phyloP scores from a whole-genome alignment of 2,113 vertebrate genomes.

The Donacobius atricapilla region DNA sequence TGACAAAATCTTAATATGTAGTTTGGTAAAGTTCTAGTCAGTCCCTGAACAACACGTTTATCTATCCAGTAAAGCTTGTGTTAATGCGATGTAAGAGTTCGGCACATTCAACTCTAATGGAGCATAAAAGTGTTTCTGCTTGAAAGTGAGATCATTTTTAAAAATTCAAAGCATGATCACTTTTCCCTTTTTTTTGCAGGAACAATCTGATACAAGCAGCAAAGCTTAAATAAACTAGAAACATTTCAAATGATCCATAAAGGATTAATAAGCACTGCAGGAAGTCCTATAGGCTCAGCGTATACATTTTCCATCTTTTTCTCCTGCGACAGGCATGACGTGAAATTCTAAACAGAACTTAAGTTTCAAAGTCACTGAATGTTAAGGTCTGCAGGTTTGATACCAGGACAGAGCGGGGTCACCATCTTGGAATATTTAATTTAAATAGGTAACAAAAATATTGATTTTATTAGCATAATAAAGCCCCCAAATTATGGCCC shows the following conservation, averaged over 20 bases:
- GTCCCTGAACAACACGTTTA: constrained; percentile 76
- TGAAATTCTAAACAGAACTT: constrained; percentile 80
- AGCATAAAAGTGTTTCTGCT: constrained; percentile 86
- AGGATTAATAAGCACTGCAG: constrained; percentile 85
- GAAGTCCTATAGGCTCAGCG: constrained; percentile 82
- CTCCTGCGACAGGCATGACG: constrained; percentile 73
- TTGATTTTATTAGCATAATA: constrained; percentile 64
- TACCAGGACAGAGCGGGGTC: constrained; percentile 45
- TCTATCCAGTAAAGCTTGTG: constrained; percentile 81
- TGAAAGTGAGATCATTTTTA: constrained; percentile 86
- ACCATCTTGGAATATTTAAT: constrained; percentile 56
- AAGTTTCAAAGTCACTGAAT: constrained; percentile 81
- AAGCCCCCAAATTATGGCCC: constrained; percentile 62
- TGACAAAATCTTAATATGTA: constrained; percentile 78
- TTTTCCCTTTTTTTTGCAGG: constrained; percentile 77
- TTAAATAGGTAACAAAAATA: constrained; percentile 72
- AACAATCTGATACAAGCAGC: constrained; percentile 85
- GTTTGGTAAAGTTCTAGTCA: constrained; percentile 83
- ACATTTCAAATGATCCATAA: constrained; percentile 89
- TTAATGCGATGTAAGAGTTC: constrained; percentile 83
- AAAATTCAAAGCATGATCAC: constrained; percentile 87
- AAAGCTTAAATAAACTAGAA: constrained; percentile 86
- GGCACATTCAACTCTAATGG: constrained; percentile 84
- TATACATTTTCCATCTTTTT: constrained; percentile 79
- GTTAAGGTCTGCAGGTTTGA: constrained; percentile 66